Evolutionary conservation across 2,797 vertebrate species (phyloP), one percentile per base, ranked within the genome.

Genomic region (Catharus ustulatus): DNA sequence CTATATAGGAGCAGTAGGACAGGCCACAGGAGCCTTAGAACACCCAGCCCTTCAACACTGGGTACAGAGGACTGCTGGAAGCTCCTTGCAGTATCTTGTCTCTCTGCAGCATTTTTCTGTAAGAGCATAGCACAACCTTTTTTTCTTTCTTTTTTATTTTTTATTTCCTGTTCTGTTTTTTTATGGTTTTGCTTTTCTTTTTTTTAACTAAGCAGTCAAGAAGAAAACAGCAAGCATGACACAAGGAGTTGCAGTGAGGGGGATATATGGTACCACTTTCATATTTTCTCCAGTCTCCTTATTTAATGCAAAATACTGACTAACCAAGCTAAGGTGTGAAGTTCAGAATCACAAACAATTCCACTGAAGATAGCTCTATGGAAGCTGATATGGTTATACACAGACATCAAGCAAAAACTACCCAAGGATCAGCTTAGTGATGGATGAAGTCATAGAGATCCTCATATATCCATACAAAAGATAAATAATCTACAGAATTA

Each of bases 241-340:
- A 64, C 15, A 75, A 34, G 27, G 13, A 75, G 43, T 18, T 42
- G 27, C 0, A 0, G 20, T 38, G 15, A 48, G 24, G 24, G 13
- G 45, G 2, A 51, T 43, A 45, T 0, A 1, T 21, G 5, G 1
- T 16, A 38, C 29, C n/a, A 6, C 19, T 64, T 80, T 17, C 48
- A 3, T 52, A 48, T 73, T 86, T 91, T 76, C 46, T 74, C 6
- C 34, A 19, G 13, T 54, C 19, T 76, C 69, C 18, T 62, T 67
- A 8, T 38, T 38, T 74, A 32, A 32, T 51, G 54, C 27, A 89
- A 66, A 72, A 81, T 52, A 61, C 22, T n/a, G 10, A 27, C n/a
- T 48, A 51, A 62, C 16, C n/a, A 61, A 83, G 30, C 11, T 48
- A 55, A 79, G 27, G 27, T 19, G 24, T 55, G 55, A 51, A 88